Base-by-base conservation (phyloP, 2,888 invertebrate genomes). In the Silvanus unidentatus region DNA sequence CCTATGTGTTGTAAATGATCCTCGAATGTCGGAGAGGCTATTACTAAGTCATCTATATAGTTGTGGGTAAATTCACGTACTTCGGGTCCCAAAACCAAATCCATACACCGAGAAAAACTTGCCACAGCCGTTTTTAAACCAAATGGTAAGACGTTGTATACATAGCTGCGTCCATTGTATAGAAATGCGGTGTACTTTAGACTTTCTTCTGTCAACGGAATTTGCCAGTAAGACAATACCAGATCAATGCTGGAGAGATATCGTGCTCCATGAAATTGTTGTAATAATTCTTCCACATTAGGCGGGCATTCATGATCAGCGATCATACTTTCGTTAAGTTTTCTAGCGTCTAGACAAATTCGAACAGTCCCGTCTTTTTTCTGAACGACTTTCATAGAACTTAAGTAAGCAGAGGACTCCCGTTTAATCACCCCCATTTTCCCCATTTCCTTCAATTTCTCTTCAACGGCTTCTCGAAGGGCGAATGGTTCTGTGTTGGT, bases 41-140 rank as follows among this genome's bases (percentile, higher is more conserved):
- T 48, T n/a, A 62, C 37, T 9, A 63, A 38, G 39, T 64, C 62
- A 46, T 62, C 60, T 8, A 64, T 52, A 43, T 64, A 64, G 22
- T 43, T 50, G 2, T 49, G 39, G 8, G 57, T 39, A 43, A 58
- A 60, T 22, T 47, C 39, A 11, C 50, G 38, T 14, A 53, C 52
- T 38, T 54, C 49, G 12, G 56, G 46, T 1, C 59, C 62, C 2
- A 65, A 34, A 16, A 39, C 10, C 5, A 9, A 8, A 12, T 32
- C 32, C 32, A 32, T 32, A 32, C 32, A 32, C 6, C 32, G 32
- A 4, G 32, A 32, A 32, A 32, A 32, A 12, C 32, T 32, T 3
- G 32, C 32, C 11, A 32, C 32, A 4, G 32, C 32, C 3, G 32
- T 32, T 32, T 32, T 32, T 12, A 32, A 32, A 3, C 32, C 32